These are phyloP conservation scores for Smithornis capensis DNA, from an alignment of 2,113 vertebrate genomes.

Conservation along the genomic window DNA sequence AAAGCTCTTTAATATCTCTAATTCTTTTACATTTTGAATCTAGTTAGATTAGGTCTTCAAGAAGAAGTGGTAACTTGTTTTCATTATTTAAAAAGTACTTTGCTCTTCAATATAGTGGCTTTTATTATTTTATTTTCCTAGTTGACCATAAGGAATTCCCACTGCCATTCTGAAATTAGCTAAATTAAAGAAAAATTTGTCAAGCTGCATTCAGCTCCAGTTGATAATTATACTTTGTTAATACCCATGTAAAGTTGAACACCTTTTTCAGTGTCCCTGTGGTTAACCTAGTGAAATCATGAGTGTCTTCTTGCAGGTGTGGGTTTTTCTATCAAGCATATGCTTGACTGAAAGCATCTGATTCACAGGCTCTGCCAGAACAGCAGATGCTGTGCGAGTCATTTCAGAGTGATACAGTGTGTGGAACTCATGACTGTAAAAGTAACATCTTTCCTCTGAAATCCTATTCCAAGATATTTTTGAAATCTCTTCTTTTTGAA, in stretches of 20 bases:
- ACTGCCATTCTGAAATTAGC: neutral
- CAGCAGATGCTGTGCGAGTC: constrained; percentile 8
- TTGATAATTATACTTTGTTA: neutral
- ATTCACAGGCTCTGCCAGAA: constrained; percentile 23
- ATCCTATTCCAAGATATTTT: neutral
- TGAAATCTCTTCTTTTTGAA: neutral
- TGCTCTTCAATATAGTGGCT: neutral
- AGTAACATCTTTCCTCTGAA: neutral
- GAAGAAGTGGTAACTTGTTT: neutral
- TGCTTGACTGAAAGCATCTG: constrained; percentile 36
- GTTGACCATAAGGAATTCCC: neutral
- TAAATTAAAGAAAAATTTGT: neutral
- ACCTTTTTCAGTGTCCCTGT: neutral
- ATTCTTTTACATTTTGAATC: neutral
- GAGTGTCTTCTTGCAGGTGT: neutral
- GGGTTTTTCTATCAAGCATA: neutral
- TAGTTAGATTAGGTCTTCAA: neutral
- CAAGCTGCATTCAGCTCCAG: neutral
- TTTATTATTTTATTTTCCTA: neutral
- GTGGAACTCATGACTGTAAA: constrained; percentile 8
- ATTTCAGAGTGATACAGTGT: neutral
- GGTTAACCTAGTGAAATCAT: neutral
- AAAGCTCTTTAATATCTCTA: neutral
- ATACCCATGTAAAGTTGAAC: neutral
- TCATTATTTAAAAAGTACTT: neutral